phyloP scores from a whole-genome alignment of 2,797 vertebrate species.

The Alauda arvensis region DNA sequence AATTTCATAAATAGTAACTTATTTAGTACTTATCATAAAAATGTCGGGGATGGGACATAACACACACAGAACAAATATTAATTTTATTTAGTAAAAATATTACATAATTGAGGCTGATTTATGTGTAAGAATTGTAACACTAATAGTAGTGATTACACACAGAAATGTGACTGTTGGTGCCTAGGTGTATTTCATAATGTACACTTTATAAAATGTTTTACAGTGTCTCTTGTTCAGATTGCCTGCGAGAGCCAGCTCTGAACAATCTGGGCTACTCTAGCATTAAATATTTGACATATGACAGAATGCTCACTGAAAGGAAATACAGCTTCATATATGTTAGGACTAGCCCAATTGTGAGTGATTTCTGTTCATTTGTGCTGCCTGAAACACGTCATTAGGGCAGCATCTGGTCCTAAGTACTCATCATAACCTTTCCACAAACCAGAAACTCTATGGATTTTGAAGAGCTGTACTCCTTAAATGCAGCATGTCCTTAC shows the following conservation, averaged over 20 bases:
- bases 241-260: background rate
- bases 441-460: background rate
- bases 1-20: background rate
- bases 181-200: background rate
- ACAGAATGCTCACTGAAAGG: background rate
- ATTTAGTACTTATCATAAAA: slow-evolving; percentile 16
- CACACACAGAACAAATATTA: background rate
- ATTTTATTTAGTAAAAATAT: background rate
- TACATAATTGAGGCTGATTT: background rate
- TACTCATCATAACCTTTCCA: background rate
- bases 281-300: background rate
- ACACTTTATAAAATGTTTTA: background rate
- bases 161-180: background rate
- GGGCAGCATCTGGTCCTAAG: background rate
- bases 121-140: background rate
- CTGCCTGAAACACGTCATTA: background rate
- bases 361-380: background rate
- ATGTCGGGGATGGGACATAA: background rate
- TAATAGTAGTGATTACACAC: background rate
- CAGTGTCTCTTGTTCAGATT: background rate
- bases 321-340: background rate
- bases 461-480: background rate
- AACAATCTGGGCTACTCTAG: background rate
- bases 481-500: background rate
- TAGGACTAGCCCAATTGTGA: background rate